Percentiles rank a stretch among this genome's conserved stretches.
Evolutionary conservation across 2,888 invertebrate genomes (phyloP).

Genomic region (Mayetiola destructor): DNA sequence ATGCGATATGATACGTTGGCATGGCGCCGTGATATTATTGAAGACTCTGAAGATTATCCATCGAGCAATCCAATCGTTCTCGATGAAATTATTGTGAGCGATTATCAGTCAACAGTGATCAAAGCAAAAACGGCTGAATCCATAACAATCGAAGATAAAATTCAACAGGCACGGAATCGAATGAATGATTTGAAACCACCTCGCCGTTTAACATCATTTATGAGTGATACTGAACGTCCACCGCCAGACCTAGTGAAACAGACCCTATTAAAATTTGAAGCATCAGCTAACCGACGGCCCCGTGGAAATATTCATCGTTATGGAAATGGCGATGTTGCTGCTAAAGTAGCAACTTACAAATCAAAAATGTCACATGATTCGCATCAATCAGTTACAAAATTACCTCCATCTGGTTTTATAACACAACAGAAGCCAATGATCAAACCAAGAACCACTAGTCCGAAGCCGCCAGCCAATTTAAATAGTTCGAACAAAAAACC

Average conservation of each 20-base stretch:
- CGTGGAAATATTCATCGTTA: constrained; percentile 35
- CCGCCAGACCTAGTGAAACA: constrained; percentile 81
- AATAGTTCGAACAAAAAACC: neutral
- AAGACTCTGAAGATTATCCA: constrained; percentile 14
- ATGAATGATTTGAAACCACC: constrained; percentile 34
- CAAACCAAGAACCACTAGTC: constrained; percentile 19
- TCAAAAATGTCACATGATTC: constrained; percentile 45
- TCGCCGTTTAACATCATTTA: constrained; percentile 46
- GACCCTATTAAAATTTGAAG: constrained; percentile 71
- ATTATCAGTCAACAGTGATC: neutral
- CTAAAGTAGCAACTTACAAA: constrained; percentile 48
- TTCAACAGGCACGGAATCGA: constrained; percentile 32
- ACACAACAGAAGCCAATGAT: constrained; percentile 20
- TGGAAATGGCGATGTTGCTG: constrained; percentile 42
- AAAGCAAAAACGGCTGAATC: constrained; percentile 2
- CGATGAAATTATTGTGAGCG: constrained; percentile 9
- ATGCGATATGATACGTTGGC: constrained; percentile 45
- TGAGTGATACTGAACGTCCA: constrained; percentile 65
- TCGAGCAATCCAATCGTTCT: neutral
- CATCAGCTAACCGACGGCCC: constrained; percentile 40
- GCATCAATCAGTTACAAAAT: constrained; percentile 36
- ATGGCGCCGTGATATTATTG: constrained; percentile 24
- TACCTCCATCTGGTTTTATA: constrained; percentile 28
- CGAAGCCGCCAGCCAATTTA: constrained; percentile 15
- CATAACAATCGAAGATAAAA: constrained; percentile 29